Percentiles rank a stretch among this genome's conserved stretches.
Evolutionary conservation across 2,113 vertebrate genomes (phyloP).

Genomic region (Synodontis membranacea): DNA sequence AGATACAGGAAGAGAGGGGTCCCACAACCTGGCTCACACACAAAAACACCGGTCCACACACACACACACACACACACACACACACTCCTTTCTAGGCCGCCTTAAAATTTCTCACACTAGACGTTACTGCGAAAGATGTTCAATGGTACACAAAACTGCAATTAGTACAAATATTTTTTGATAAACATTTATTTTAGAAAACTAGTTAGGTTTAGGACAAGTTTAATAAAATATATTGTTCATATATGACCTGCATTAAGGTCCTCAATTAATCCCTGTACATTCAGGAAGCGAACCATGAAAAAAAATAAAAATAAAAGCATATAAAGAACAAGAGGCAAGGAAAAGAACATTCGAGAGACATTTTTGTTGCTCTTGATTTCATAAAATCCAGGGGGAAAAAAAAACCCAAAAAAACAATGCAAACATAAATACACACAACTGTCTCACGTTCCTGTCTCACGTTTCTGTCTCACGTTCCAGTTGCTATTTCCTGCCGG

Average conservation of each 20-base stretch:
- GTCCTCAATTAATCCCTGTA: conserved; percentile 62
- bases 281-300: conserved; percentile 56
- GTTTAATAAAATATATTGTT: conserved; percentile 62
- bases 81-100: not conserved
- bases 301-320: conserved; percentile 11
- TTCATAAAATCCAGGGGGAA: not conserved
- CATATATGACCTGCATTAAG: conserved; percentile 28
- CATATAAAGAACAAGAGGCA: not conserved
- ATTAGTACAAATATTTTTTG: conserved; percentile 37
- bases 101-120: not conserved
- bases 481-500: conserved; percentile 67
- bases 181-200: conserved; percentile 73
- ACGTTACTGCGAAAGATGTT: not conserved
- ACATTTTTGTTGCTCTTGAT: not conserved
- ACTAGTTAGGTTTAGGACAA: conserved; percentile 68
- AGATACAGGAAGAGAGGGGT: conserved; percentile 56
- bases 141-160: not conserved
- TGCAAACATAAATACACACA: conserved; percentile 44
- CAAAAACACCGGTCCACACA: not conserved
- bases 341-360: not conserved
- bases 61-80: not conserved
- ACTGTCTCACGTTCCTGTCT: conserved; percentile 65
- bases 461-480: conserved; percentile 64
- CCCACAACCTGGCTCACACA: conserved; percentile 9
- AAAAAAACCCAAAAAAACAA: conserved; percentile 52